Percentiles rank a stretch among this genome's conserved stretches.
Conservation (phyloP, 2,888 invertebrate genomes). For the Rhyacophila evoluta region DNA sequence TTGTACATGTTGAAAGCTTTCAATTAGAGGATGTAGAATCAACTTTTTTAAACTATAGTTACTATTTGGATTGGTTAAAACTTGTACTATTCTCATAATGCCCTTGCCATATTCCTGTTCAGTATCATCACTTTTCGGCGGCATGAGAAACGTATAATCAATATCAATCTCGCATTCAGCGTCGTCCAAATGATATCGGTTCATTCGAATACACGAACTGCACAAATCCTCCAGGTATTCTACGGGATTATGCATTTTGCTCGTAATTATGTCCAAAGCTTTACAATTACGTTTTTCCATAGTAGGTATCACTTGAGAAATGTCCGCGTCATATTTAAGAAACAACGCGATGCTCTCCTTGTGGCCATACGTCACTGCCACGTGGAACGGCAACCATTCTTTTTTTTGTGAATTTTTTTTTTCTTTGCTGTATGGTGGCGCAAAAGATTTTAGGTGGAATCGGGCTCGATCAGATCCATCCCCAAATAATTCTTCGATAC, state of each 20-base stretch:
- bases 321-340: not conserved
- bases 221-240: not conserved
- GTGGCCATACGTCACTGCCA: not conserved
- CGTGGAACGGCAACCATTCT: not conserved
- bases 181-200: not conserved
- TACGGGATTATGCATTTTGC: not conserved
- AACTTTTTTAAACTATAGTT: not conserved
- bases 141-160: not conserved
- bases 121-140: not conserved
- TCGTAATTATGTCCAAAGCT: not conserved
- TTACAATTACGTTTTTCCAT: not conserved
- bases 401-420: not conserved
- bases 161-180: not conserved
- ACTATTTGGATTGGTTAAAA: not conserved
- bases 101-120: not conserved
- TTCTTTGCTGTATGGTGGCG: not conserved
- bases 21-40: not conserved
- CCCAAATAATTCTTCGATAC: not conserved
- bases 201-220: not conserved
- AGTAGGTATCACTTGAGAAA: not conserved
- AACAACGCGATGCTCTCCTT: not conserved
- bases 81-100: not conserved
- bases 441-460: not conserved
- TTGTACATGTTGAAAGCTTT: not conserved
- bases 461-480: not conserved